Percentiles rank a stretch among this genome's conserved stretches.
Evolutionary conservation across 2,113 vertebrate species (phyloP).

Genomic region (Onychostruthus taczanowskii): DNA sequence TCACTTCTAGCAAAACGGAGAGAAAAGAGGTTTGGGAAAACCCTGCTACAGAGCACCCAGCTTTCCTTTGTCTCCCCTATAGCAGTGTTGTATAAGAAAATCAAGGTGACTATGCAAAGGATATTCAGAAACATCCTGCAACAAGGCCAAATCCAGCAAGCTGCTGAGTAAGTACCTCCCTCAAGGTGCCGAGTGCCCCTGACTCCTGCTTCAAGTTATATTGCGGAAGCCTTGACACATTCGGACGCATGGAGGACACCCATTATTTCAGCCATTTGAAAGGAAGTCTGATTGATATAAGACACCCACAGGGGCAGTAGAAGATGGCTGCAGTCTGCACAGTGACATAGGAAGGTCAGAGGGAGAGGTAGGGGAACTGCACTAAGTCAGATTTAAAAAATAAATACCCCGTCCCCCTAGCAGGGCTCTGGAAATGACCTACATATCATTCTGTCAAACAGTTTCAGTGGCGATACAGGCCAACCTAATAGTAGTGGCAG

Average conservation of each 20-base stretch:
- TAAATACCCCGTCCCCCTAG: background rate
- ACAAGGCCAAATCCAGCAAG: constrained; percentile 21
- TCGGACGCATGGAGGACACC: constrained; percentile 49
- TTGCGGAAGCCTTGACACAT: constrained; percentile 28
- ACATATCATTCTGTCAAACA: background rate
- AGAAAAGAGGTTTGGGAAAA: background rate
- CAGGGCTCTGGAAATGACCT: background rate
- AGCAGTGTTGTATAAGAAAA: background rate
- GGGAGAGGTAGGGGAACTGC: background rate
- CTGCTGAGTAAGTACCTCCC: constrained; percentile 51
- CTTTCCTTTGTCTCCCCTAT: background rate
- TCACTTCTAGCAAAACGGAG: background rate
- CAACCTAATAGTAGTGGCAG: background rate
- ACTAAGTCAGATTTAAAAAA: background rate
- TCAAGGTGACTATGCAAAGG: background rate
- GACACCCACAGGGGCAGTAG: constrained; percentile 52
- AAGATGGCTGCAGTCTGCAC: constrained; percentile 21
- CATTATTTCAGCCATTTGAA: constrained; percentile 57
- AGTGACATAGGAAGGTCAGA: constrained; percentile 54
- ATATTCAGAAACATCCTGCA: background rate
- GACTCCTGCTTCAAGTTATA: constrained; percentile 35
- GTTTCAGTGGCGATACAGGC: background rate
- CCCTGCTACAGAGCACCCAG: background rate
- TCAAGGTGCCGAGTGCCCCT: background rate
- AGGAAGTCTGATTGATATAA: constrained; percentile 60